Percentiles rank a stretch among this genome's conserved stretches.
Evolutionary conservation across 2,888 invertebrate species (phyloP).

Genomic region (Zelleria hepariella): DNA sequence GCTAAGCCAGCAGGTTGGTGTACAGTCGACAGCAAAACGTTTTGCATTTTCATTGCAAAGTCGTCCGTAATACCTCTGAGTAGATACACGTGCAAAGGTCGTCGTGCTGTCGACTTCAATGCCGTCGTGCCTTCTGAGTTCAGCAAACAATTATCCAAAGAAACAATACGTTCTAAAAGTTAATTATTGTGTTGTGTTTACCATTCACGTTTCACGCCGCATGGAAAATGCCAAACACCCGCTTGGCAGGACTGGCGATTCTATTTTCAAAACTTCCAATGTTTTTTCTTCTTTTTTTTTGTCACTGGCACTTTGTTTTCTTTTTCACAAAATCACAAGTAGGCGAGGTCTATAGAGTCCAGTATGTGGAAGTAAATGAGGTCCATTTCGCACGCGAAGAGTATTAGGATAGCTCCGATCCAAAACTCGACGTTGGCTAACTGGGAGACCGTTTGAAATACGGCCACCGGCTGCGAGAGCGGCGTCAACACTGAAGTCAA

Average conservation of each 20-base stretch:
- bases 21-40: too few relatives aligned
- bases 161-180: background rate
- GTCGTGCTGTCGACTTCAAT: too few relatives aligned
- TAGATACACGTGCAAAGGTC: too few relatives aligned
- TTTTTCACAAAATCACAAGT: slow-evolving; percentile 12
- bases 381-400: slow-evolving; percentile 65
- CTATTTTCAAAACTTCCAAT: slow-evolving; percentile 36
- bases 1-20: too few relatives aligned
- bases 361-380: slow-evolving; percentile 54
- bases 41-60: too few relatives aligned
- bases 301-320: slow-evolving; percentile 3
- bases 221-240: slow-evolving; percentile 9
- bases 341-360: slow-evolving; percentile 19
- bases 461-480: slow-evolving; percentile 39
- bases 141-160: background rate
- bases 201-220: slow-evolving; percentile 11
- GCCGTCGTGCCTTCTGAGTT: too few relatives aligned
- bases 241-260: slow-evolving; percentile 24
- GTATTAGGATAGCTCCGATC: slow-evolving; percentile 49
- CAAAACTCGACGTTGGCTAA: slow-evolving; percentile 59
- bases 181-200: slow-evolving; percentile 34
- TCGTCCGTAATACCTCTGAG: too few relatives aligned
- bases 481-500: slow-evolving; percentile 49
- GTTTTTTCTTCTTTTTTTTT: slow-evolving; percentile 17
- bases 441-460: slow-evolving; percentile 34